Conservation (phyloP, 2,113 vertebrate genomes). For the Sander lucioperca region DNA sequence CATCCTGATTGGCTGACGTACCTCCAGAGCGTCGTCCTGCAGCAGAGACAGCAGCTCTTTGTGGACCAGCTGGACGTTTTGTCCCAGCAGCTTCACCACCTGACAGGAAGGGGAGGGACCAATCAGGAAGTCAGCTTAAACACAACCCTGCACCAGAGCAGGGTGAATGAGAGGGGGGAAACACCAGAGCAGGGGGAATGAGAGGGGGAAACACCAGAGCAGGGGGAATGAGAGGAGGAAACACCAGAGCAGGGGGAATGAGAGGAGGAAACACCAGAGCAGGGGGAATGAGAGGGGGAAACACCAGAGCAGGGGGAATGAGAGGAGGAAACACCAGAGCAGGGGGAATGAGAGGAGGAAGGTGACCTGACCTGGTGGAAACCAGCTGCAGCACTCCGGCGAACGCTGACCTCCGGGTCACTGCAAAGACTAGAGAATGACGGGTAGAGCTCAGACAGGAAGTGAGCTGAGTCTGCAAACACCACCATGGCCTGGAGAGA, state of each 20-base stretch:
- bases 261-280: too few relatives aligned
- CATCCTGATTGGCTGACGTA: constrained; percentile 69
- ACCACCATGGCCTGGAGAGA: constrained; percentile 90
- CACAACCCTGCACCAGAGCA: too few relatives aligned
- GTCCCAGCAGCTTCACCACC: constrained; percentile 94
- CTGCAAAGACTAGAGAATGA: constrained; percentile 94
- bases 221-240: too few relatives aligned
- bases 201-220: too few relatives aligned
- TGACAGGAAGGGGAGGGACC: constrained; percentile 68
- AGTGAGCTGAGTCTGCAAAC: constrained; percentile 93
- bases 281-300: too few relatives aligned
- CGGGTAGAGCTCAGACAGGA: constrained; percentile 92
- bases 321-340: too few relatives aligned
- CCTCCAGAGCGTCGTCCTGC: constrained; percentile 95
- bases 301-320: too few relatives aligned
- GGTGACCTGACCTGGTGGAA: constrained; percentile 92
- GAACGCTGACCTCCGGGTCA: constrained; percentile 92
- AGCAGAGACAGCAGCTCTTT: constrained; percentile 92
- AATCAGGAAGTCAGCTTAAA: constrained; percentile 3
- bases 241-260: too few relatives aligned
- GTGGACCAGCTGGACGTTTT: constrained; percentile 90
- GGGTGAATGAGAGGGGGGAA: too few relatives aligned
- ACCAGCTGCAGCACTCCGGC: constrained; percentile 90
- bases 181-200: too few relatives aligned
- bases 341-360: too few relatives aligned